Percentiles rank a stretch among this genome's conserved stretches.
These are phyloP conservation scores for Sturmia bella DNA, from an alignment of 2,888 invertebrate genomes.

Conservation along the genomic window DNA sequence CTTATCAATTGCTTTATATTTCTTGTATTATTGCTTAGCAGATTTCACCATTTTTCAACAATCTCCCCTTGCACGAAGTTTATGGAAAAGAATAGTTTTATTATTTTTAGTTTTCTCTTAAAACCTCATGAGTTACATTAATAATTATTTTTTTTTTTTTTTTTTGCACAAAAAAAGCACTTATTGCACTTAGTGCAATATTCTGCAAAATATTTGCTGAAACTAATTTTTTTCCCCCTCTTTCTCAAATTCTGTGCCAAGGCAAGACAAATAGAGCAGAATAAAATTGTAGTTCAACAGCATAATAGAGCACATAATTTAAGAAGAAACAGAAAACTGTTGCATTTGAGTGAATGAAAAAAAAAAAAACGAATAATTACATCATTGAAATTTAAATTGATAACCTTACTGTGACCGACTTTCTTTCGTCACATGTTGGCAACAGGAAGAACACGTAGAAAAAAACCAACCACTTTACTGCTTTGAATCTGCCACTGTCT, in stretches of 20 bases:
- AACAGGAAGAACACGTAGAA: not conserved
- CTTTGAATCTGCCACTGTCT: not conserved
- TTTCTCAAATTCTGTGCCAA: slow-evolving; percentile 16
- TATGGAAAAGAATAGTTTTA: too few relatives aligned
- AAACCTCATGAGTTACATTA: too few relatives aligned
- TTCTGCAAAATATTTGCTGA: slow-evolving; percentile 3
- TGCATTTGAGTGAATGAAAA: slow-evolving; percentile 38
- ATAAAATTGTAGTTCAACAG: not conserved
- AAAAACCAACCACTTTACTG: not conserved
- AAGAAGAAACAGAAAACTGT: slow-evolving; percentile 40
- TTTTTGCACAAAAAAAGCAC: not conserved
- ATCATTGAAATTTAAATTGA: slow-evolving; percentile 66
- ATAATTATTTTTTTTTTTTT: not conserved
- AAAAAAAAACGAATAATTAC: slow-evolving; percentile 40
- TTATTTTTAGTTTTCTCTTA: too few relatives aligned
- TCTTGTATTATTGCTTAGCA: too few relatives aligned
- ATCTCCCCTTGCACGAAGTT: too few relatives aligned
- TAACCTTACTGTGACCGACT: slow-evolving; percentile 58
- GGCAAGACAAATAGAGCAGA: slow-evolving; percentile 33
- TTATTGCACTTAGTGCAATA: too few relatives aligned
- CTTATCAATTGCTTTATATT: too few relatives aligned
- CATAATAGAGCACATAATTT: not conserved
- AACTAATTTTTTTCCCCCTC: not conserved
- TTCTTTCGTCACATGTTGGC: slow-evolving; percentile 40
- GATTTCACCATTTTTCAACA: too few relatives aligned